Evolutionary conservation across 2,797 vertebrate species (phyloP).

Genomic region (Pteronotus mesoamericanus): DNA sequence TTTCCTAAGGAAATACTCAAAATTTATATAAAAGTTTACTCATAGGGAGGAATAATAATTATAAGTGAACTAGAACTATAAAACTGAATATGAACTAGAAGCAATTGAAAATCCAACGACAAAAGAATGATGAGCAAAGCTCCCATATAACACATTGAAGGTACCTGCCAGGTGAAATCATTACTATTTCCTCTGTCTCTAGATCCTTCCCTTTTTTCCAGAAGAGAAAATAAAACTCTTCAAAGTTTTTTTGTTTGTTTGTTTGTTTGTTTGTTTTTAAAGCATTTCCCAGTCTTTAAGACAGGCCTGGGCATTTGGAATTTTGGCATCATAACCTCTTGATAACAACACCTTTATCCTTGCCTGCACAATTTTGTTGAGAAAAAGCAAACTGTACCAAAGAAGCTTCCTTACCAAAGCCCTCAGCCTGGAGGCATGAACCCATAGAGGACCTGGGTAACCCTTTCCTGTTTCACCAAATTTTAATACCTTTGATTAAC

Average conservation of each 20-base stretch:
- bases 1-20: neutral
- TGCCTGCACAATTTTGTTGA: neutral
- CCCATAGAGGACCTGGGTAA: slow-evolving; percentile 77
- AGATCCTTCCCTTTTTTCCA: neutral
- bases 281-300: neutral
- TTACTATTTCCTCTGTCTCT: neutral
- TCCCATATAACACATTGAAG: too few species aligned
- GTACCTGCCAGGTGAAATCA: neutral
- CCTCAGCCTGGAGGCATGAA: slow-evolving; percentile 70
- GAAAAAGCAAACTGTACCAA: neutral
- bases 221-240: neutral
- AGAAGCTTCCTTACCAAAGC: neutral
- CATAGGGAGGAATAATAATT: neutral
- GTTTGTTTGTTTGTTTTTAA: neutral
- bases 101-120: neutral
- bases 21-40: neutral
- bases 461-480: slow-evolving; percentile 85
- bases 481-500: slow-evolving; percentile 89
- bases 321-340: neutral
- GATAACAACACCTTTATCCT: neutral
- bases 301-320: neutral
- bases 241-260: too few species aligned
- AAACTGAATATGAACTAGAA: neutral
- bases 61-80: neutral
- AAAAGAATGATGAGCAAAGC: neutral